Conservation (phyloP, 2,797 vertebrate genomes). For the Poeciliopsis presidionis region DNA sequence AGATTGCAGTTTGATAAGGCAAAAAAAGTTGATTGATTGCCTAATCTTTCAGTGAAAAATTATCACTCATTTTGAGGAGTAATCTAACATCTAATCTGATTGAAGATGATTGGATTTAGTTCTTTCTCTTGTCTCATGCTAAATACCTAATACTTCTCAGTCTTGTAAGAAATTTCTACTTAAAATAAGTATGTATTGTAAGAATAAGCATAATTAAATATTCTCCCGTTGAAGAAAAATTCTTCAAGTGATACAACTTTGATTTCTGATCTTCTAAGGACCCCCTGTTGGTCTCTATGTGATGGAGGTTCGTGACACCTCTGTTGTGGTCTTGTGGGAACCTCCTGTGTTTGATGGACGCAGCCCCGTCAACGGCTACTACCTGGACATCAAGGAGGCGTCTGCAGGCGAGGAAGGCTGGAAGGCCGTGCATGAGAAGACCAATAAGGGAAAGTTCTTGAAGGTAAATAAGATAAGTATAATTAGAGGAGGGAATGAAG, state of each 20-base stretch:
- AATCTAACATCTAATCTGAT: background rate
- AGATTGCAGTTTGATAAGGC: background rate
- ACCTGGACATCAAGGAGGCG: constrained; percentile 90
- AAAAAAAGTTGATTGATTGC: background rate
- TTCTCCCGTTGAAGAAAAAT: background rate
- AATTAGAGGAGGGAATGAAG: background rate
- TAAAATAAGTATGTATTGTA: background rate
- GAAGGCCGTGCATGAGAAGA: constrained; percentile 89
- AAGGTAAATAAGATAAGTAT: constrained; percentile 80
- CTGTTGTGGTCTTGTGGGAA: constrained; percentile 92
- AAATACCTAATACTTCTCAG: background rate
- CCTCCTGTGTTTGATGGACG: constrained; percentile 88
- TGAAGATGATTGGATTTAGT: background rate
- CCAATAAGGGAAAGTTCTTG: constrained; percentile 82
- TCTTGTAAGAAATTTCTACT: background rate
- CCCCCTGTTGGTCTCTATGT: constrained; percentile 85
- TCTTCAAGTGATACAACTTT: background rate
- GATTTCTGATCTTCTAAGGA: constrained; percentile 71
- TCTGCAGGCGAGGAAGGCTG: constrained; percentile 83
- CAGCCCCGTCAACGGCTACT: constrained; percentile 89
- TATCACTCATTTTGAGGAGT: background rate
- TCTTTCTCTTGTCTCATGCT: background rate
- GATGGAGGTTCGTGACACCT: constrained; percentile 90
- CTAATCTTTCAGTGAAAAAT: background rate
- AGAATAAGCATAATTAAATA: background rate